Percentiles rank a stretch among this genome's conserved stretches.
phyloP scores from a whole-genome alignment of 2,113 vertebrate species.

The Gymnocephalus cernua region DNA sequence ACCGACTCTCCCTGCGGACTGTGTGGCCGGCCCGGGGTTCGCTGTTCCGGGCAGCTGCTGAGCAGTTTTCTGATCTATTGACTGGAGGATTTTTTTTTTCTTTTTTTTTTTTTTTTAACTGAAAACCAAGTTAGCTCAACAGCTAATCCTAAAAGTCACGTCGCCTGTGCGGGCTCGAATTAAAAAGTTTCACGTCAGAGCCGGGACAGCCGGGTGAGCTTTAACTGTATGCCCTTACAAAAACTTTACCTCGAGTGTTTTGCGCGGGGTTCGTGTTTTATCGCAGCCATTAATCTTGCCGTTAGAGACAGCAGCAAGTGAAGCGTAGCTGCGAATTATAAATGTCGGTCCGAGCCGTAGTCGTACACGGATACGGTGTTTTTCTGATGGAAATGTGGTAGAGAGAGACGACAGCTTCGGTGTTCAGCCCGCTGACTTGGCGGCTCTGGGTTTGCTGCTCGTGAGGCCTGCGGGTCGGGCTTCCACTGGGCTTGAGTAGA shows the following conservation, averaged over 20 bases:
- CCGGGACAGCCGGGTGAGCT: neutral
- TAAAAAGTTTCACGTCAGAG: slow-evolving; percentile 43
- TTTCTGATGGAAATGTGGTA: slow-evolving; percentile 71
- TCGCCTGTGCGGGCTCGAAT: slow-evolving; percentile 43
- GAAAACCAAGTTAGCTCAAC: slow-evolving; percentile 70
- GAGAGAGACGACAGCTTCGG: slow-evolving; percentile 21
- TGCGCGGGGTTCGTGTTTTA: slow-evolving; percentile 17
- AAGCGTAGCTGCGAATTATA: slow-evolving; percentile 17
- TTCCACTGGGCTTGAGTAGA: slow-evolving; percentile 82
- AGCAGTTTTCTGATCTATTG: slow-evolving; percentile 53
- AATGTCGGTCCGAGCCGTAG: neutral
- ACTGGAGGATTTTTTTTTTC: slow-evolving; percentile 55
- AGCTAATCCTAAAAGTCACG: slow-evolving; percentile 74
- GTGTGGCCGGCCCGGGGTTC: neutral
- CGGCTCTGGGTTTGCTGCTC: slow-evolving; percentile 65
- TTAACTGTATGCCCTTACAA: accelerated
- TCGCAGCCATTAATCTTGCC: slow-evolving; percentile 26
- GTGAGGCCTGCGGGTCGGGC: slow-evolving; percentile 86
- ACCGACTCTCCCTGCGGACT: slow-evolving; percentile 10
- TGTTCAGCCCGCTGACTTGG: slow-evolving; percentile 61
- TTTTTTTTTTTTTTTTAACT: slow-evolving; percentile 46
- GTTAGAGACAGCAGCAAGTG: slow-evolving; percentile 12
- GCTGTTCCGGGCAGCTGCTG: slow-evolving; percentile 27
- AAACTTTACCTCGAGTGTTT: slow-evolving; percentile 4
- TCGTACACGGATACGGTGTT: neutral